phyloP scores from a whole-genome alignment of 2,797 vertebrate species.

The Aythya fuligula region DNA sequence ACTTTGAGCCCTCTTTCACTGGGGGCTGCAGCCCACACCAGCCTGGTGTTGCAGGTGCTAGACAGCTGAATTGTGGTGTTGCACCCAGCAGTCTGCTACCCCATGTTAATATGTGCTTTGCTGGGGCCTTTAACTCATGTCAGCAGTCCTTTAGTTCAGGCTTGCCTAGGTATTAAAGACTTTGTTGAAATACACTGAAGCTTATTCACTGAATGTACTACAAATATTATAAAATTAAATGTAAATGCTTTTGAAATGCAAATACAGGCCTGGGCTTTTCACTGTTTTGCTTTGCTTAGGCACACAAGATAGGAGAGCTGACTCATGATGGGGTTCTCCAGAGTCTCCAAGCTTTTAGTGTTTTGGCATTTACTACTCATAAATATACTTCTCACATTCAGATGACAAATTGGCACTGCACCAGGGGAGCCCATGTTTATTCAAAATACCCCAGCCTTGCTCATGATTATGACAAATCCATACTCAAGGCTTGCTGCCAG shows the following conservation, averaged over 20 bases:
- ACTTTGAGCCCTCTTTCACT: background rate
- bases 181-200: background rate
- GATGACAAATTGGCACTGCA: slow-evolving; percentile 8
- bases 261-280: background rate
- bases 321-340: background rate
- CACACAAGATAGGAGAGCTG: background rate
- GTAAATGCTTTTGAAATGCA: slow-evolving; percentile 40
- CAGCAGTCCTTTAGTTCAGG: background rate
- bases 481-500: slow-evolving; percentile 26
- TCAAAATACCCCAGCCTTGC: slow-evolving; percentile 28
- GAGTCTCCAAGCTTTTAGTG: background rate
- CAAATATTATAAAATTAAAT: slow-evolving; percentile 15
- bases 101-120: background rate
- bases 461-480: slow-evolving; percentile 44
- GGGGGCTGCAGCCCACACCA: background rate
- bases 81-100: background rate
- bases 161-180: background rate
- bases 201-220: background rate
- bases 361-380: slow-evolving; percentile 1
- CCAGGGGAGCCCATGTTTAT: background rate
- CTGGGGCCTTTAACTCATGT: background rate
- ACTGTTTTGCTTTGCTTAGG: background rate
- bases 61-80: background rate
- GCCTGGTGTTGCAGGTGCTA: background rate
- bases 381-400: background rate